Evolutionary conservation across 2,797 vertebrate genomes (phyloP), one percentile per base, ranked within the genome.

Genomic region (Okamejei kenojei): DNA sequence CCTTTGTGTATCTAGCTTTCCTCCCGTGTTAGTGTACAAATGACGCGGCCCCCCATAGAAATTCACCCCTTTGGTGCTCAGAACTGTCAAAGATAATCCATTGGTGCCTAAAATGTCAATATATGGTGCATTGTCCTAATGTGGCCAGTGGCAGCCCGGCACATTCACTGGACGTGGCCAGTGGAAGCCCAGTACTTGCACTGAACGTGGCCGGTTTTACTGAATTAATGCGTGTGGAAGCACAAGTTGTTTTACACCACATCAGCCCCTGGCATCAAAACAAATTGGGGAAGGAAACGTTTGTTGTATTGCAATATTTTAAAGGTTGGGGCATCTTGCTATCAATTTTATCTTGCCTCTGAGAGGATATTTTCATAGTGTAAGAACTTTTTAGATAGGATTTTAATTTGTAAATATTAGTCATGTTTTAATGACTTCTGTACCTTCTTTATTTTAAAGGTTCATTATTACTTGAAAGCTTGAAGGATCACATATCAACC

Each of bases 401-500:
- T 74, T 74, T 84, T 91, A 19, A 13, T 74, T 54, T 29, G 6
- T 54, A 76, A 26, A 45, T 76, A 76, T 92, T 92, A 92, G 90
- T 74, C 26, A 8, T 54, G 19, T 84, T 63, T 93, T 86, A 81
- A 29, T 88, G 5, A n/a, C 7, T 93, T n/a, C 13, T 73, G 9
- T 35, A 61, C 82, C 58, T 71, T 88, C 63, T 74, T 90, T 91
- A 58, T 32, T 82, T 82, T 91, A 21, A 93, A 99, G 99, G 99
- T 94, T 99, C 99, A 0, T 96, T 99, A 90, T 96, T 99, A 96
- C 97, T 99, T 94, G 99, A 99, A 96, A 99, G 98, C 96, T 95
- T 99, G 94, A 99, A 99, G 96, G 98, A 99, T 96, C 98, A 99
- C 95, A 99, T 99, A 94, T 99, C 98, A 0, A 99, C 97, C 0